Conservation (phyloP, 2,888 invertebrate genomes). For the Toxonevra muliebris region DNA sequence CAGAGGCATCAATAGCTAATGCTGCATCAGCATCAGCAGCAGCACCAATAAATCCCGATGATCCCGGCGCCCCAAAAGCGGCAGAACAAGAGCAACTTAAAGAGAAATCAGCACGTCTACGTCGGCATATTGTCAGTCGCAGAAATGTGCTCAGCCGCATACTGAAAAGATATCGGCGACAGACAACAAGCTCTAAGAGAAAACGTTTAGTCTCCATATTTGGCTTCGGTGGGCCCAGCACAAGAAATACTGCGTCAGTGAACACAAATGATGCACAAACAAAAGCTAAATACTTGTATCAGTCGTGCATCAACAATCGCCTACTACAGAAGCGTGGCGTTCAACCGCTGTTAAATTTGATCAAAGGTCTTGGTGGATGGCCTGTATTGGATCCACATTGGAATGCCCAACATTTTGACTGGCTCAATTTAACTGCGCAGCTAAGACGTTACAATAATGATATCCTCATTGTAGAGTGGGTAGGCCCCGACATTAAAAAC, state of each 20-base stretch:
- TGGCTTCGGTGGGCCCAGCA: neutral
- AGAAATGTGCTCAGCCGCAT: constrained; percentile 50
- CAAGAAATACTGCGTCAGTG: constrained; percentile 3
- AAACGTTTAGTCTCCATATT: constrained; percentile 47
- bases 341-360: constrained; percentile 74
- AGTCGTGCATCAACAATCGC: constrained; percentile 86
- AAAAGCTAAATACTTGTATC: constrained; percentile 86
- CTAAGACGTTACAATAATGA: constrained; percentile 85
- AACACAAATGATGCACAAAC: constrained; percentile 70
- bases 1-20: constrained; percentile 1
- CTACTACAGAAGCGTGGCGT: constrained; percentile 76
- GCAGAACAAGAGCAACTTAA: constrained; percentile 38
- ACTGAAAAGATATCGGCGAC: constrained; percentile 54
- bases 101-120: constrained; percentile 46
- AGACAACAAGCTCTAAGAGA: constrained; percentile 48
- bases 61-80: constrained; percentile 11
- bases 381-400: constrained; percentile 78
- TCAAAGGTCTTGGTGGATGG: constrained; percentile 87
- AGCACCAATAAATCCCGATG: constrained; percentile 12
- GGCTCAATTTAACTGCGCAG: constrained; percentile 78
- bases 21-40: constrained; percentile 11
- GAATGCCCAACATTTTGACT: constrained; percentile 74
- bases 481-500: constrained; percentile 93
- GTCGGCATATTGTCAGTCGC: constrained; percentile 52
- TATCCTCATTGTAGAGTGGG: constrained; percentile 85